Percentiles rank a stretch among this genome's conserved stretches.
Evolutionary conservation across 1,140 invertebrate genomes (phyloP).

Genomic region (Heliconius himera): DNA sequence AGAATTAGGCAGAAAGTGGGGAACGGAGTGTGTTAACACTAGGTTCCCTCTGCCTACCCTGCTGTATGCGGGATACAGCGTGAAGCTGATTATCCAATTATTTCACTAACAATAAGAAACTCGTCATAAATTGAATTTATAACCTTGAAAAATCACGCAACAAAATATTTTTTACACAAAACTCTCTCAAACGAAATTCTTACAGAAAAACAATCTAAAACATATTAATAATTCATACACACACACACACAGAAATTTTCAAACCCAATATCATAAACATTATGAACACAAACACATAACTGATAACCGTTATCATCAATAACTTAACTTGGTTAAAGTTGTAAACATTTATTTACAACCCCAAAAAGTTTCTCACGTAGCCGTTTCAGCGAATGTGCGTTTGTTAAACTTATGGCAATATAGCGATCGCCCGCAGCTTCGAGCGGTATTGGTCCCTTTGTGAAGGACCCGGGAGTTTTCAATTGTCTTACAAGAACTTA

Average conservation of each 20-base stretch:
- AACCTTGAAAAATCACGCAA: too few species aligned
- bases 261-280: conserved; percentile 5
- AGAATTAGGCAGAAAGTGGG: too few species aligned
- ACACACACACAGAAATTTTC: neutral
- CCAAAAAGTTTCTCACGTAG: neutral
- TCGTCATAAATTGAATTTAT: too few species aligned
- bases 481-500: neutral
- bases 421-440: neutral
- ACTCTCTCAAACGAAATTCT: neutral
- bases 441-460: neutral
- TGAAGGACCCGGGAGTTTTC: neutral
- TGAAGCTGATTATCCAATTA: too few species aligned
- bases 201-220: neutral
- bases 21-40: too few species aligned
- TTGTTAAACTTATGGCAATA: conserved; percentile 1
- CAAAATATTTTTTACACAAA: neutral
- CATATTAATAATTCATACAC: neutral
- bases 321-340: conserved; percentile 25
- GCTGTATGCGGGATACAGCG: too few species aligned
- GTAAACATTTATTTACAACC: conserved; percentile 27
- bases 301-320: conserved; percentile 14
- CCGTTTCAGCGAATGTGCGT: neutral
- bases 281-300: neutral
- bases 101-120: too few species aligned
- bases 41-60: too few species aligned